A percentile compares a stretch with the other conserved stretches of the same genome.
Evolutionary conservation across 2,797 vertebrate genomes (phyloP).

Genomic region (Momotus momota): DNA sequence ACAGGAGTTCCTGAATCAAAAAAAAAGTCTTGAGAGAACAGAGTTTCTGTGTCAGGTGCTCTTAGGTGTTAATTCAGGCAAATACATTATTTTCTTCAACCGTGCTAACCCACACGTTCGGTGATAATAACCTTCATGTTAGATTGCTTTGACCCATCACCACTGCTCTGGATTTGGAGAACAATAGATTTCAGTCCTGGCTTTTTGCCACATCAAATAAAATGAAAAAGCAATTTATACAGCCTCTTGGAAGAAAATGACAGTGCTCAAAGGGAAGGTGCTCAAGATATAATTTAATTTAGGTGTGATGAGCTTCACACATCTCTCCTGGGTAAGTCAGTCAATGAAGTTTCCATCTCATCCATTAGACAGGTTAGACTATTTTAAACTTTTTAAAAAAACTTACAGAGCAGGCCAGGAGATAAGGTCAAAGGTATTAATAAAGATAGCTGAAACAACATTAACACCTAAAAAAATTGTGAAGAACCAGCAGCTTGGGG

Average conservation of each 20-base stretch:
- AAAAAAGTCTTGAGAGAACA: slow-evolving; percentile 36
- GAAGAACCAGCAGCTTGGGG: neutral
- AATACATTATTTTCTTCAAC: slow-evolving; percentile 58
- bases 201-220: slow-evolving; percentile 51
- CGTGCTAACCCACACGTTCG: neutral
- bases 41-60: slow-evolving; percentile 52
- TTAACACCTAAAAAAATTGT: neutral
- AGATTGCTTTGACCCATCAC: slow-evolving; percentile 45
- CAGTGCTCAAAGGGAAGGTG: slow-evolving; percentile 43
- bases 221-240: slow-evolving; percentile 54
- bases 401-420: neutral
- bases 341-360: slow-evolving; percentile 61
- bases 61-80: slow-evolving; percentile 61
- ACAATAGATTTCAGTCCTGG: neutral
- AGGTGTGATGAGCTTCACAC: slow-evolving; percentile 41
- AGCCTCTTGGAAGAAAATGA: slow-evolving; percentile 59
- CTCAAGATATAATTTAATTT: slow-evolving; percentile 70
- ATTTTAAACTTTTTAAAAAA: neutral
- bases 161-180: neutral
- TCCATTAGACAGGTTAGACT: slow-evolving; percentile 34
- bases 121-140: slow-evolving; percentile 37
- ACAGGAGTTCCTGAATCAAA: slow-evolving; percentile 45
- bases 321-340: slow-evolving; percentile 51
- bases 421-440: neutral
- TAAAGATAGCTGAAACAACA: neutral